Evolutionary conservation across 2,888 invertebrate genomes (phyloP).

Genomic region (Pseudococcus longispinus): DNA sequence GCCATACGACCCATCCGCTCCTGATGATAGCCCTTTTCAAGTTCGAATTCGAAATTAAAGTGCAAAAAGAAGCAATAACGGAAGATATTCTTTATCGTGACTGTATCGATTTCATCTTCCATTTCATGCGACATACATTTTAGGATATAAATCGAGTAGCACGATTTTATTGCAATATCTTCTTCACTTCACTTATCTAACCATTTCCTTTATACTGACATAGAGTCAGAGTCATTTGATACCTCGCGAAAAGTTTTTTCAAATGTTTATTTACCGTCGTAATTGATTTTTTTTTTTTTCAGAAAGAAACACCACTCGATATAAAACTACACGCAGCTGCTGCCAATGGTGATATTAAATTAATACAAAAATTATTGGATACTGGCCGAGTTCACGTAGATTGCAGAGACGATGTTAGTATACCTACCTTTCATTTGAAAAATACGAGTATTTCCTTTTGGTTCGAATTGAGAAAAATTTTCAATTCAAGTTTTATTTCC

Average conservation of each 20-base stretch:
- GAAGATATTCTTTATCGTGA: not conserved
- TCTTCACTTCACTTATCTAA: not conserved
- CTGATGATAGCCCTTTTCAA: not conserved
- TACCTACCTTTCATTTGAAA: not conserved
- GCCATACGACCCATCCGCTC: too few species aligned
- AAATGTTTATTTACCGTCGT: not conserved
- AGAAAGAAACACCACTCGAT: slow-evolving; percentile 93
- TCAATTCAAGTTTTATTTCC: not conserved
- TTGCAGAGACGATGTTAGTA: slow-evolving; percentile 87
- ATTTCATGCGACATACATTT: slow-evolving; percentile 37
- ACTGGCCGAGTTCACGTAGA: slow-evolving; percentile 74
- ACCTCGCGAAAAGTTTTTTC: not conserved
- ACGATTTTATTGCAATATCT: not conserved
- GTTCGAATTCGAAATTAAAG: not conserved
- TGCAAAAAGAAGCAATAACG: not conserved
- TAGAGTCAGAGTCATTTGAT: not conserved
- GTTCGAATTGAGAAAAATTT: not conserved
- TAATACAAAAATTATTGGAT: slow-evolving; percentile 80
- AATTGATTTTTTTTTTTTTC: slow-evolving; percentile 62
- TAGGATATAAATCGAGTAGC: not conserved
- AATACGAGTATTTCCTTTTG: not conserved
- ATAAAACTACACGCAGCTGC: slow-evolving; percentile 92
- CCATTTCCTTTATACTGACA: not conserved
- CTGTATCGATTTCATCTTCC: slow-evolving; percentile 26
- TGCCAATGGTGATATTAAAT: slow-evolving; percentile 80